Evolutionary conservation across 2,797 vertebrate species (phyloP).

Genomic region (Myripristis murdjan): DNA sequence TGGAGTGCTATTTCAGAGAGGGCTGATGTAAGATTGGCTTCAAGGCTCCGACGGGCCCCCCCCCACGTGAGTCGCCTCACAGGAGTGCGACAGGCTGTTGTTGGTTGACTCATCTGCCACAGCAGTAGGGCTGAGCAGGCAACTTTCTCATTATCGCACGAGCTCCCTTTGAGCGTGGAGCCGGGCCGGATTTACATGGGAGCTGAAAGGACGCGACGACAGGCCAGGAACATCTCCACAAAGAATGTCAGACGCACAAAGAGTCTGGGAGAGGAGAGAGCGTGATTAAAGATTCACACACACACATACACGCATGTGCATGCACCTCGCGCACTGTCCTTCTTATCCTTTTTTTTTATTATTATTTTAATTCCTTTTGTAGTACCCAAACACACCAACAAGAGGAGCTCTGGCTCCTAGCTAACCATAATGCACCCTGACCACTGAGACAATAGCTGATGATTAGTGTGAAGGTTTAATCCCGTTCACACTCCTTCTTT

Average conservation of each 20-base stretch:
- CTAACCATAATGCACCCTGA: not conserved
- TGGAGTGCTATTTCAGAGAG: slow-evolving; percentile 11
- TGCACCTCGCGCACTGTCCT: not conserved
- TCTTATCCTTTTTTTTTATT: too few species aligned
- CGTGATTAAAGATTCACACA: not conserved
- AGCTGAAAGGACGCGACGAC: not conserved
- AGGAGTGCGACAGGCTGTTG: not conserved
- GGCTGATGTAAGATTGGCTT: not conserved
- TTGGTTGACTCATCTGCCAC: not conserved
- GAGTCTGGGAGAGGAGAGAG: not conserved
- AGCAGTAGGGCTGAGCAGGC: slow-evolving; percentile 3
- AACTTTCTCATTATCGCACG: not conserved
- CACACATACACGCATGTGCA: not conserved
- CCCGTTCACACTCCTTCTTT: slow-evolving; percentile 38
- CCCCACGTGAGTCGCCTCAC: not conserved
- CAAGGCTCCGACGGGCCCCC: not conserved
- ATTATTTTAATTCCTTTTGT: slow-evolving; percentile 12
- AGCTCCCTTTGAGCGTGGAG: not conserved
- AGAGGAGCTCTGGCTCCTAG: slow-evolving; percentile 69
- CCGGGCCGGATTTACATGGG: not conserved
- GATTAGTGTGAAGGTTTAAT: slow-evolving; percentile 37
- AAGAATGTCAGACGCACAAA: not conserved
- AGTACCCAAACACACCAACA: slow-evolving; percentile 29
- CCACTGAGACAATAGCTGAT: slow-evolving; percentile 27
- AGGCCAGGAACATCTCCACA: not conserved